These are phyloP conservation scores for Zoroaster sp. DNA, from an alignment of 53 echinoderm and acorn worm genomes.

Conservation along the genomic window DNA sequence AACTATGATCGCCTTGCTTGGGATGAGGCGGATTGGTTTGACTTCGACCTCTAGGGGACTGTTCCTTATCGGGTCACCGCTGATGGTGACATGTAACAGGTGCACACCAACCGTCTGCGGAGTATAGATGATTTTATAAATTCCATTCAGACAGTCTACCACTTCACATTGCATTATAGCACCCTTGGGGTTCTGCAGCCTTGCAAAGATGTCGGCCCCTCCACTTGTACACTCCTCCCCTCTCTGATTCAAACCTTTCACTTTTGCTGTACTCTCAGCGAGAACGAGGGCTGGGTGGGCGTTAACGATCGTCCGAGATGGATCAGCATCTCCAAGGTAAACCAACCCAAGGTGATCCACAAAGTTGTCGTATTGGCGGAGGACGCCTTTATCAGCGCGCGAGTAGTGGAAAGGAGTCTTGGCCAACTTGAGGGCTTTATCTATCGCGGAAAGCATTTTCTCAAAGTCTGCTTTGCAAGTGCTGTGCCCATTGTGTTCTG, in stretches of 20 bases:
- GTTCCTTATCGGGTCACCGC: slow-evolving; percentile 75
- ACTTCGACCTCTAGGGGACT: slow-evolving; percentile 82
- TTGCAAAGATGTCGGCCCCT: slow-evolving; percentile 65
- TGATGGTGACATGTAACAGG: slow-evolving; percentile 70
- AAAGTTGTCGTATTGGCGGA: slow-evolving; percentile 64
- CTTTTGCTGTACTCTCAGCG: slow-evolving; percentile 75
- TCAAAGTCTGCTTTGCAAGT: slow-evolving; percentile 31
- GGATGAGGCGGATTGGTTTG: slow-evolving; percentile 73
- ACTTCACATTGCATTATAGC: slow-evolving; percentile 63
- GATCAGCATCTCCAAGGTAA: slow-evolving; percentile 85
- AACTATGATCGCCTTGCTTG: slow-evolving; percentile 78
- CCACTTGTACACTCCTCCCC: slow-evolving; percentile 82
- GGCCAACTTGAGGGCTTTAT: slow-evolving; percentile 34
- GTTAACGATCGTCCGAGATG: slow-evolving; percentile 74
- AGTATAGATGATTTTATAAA: slow-evolving; percentile 75
- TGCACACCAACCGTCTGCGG: slow-evolving; percentile 79
- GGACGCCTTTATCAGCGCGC: slow-evolving; percentile 52
- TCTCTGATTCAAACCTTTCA: slow-evolving; percentile 72
- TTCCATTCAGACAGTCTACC: slow-evolving; percentile 76
- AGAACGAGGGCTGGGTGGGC: slow-evolving; percentile 80
- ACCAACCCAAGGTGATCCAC: slow-evolving; percentile 81
- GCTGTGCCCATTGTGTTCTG: slow-evolving; percentile 34
- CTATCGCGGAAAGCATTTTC: slow-evolving; percentile 22
- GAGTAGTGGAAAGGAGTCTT: slow-evolving; percentile 70
- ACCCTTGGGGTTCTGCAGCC: slow-evolving; percentile 62